Conservation (phyloP, 2,888 invertebrate genomes). For the Liodrosophila aerea region DNA sequence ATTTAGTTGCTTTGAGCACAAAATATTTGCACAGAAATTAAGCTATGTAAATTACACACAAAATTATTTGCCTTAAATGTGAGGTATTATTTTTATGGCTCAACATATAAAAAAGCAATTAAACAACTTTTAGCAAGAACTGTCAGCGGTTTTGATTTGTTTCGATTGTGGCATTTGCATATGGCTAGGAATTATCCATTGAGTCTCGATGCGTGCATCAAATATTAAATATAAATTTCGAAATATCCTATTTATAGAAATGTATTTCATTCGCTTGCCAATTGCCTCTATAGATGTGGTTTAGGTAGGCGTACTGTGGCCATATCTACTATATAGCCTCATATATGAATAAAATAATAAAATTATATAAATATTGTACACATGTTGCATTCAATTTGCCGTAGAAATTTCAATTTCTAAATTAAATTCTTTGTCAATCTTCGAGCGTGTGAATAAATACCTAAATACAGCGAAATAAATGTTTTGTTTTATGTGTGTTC, state of each 20-base stretch:
- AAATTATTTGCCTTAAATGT: slow-evolving; percentile 49
- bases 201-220: slow-evolving; percentile 57
- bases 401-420: background rate
- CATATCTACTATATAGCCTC: slow-evolving; percentile 12
- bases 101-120: slow-evolving; percentile 53
- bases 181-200: slow-evolving; percentile 52
- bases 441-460: too few relatives aligned
- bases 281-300: slow-evolving; percentile 39
- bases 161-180: slow-evolving; percentile 61
- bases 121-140: slow-evolving; percentile 33
- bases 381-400: too few relatives aligned
- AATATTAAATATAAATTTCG: slow-evolving; percentile 65
- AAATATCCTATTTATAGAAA: slow-evolving; percentile 58
- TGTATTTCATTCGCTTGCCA: slow-evolving; percentile 53
- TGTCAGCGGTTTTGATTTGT: slow-evolving; percentile 72
- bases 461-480: too few relatives aligned
- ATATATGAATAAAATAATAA: background rate
- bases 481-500: too few relatives aligned
- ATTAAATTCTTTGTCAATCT: too few relatives aligned
- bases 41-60: slow-evolving; percentile 53
- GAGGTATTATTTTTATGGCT: background rate
- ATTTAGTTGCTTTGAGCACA: slow-evolving; percentile 23
- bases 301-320: slow-evolving; percentile 8
- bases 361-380: too few relatives aligned
- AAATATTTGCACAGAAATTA: slow-evolving; percentile 66